Conservation (phyloP, 2,888 invertebrate genomes). For the Lumbricus terrestris region DNA sequence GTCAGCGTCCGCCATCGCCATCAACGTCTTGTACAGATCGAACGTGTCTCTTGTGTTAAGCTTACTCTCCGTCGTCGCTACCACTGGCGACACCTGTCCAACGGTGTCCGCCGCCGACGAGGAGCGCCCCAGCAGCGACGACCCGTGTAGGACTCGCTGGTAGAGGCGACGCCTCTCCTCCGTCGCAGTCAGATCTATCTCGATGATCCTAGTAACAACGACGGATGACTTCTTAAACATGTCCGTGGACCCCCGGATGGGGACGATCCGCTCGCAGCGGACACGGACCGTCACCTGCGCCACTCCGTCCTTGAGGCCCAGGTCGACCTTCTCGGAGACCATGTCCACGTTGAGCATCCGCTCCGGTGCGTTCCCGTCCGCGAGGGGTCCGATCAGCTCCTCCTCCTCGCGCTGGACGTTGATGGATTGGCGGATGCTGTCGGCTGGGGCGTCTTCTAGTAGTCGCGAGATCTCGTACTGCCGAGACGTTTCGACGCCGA, state of each 20-base stretch:
- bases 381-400: slow-evolving; percentile 39
- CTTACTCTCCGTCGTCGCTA: background rate
- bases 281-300: slow-evolving; percentile 48
- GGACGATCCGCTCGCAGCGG: slow-evolving; percentile 54
- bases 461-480: slow-evolving; percentile 26
- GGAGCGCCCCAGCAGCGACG: background rate
- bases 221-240: slow-evolving; percentile 57
- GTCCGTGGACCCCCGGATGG: slow-evolving; percentile 53
- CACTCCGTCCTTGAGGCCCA: slow-evolving; percentile 38
- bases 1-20: slow-evolving; percentile 52
- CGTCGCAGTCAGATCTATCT: slow-evolving; percentile 56
- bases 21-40: slow-evolving; percentile 54
- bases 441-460: slow-evolving; percentile 27
- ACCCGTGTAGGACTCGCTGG: slow-evolving; percentile 45
- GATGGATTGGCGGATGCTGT: slow-evolving; percentile 40
- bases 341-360: slow-evolving; percentile 42
- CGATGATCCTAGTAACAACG: slow-evolving; percentile 55
- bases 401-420: slow-evolving; percentile 43
- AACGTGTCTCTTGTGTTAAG: slow-evolving; percentile 53
- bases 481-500: background rate
- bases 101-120: background rate
- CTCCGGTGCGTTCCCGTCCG: slow-evolving; percentile 26
- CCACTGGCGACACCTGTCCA: background rate
- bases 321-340: slow-evolving; percentile 43
- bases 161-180: slow-evolving; percentile 52